Evolutionary conservation across 92 coral and sea anemone species (phyloP).

Genomic region (Siderastrea radians): DNA sequence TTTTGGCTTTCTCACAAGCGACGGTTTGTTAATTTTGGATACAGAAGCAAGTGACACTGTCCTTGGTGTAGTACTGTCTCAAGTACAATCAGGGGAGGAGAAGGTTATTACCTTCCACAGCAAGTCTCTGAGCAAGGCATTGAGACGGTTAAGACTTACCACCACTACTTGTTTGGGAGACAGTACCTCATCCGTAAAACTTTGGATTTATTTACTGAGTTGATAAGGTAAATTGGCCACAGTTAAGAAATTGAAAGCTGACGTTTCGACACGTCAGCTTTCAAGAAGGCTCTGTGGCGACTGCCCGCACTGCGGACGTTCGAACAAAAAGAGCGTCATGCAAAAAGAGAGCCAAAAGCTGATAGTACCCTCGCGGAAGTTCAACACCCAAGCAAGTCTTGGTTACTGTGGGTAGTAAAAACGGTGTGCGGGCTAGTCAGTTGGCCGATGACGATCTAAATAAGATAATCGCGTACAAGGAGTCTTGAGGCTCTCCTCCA

Average conservation of each 20-base stretch:
- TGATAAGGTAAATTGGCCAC: too few species aligned
- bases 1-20: conserved; percentile 42
- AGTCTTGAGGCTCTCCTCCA: neutral
- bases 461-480: conserved; percentile 3
- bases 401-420: neutral
- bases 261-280: too few species aligned
- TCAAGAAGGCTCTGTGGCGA: conserved; percentile 59
- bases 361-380: neutral
- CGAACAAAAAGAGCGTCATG: too few species aligned
- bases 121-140: conserved; percentile 44
- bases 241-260: conserved; percentile 58
- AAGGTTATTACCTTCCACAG: conserved; percentile 55
- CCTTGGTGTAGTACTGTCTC: conserved; percentile 56
- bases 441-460: neutral
- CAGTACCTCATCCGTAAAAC: conserved; percentile 45
- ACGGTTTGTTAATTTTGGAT: conserved; percentile 45
- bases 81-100: conserved; percentile 44
- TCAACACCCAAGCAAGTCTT: neutral
- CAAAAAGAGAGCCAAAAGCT: conserved; percentile 32
- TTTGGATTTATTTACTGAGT: conserved; percentile 39
- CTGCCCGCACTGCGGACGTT: conserved; percentile 59
- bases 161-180: conserved; percentile 61
- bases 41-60: conserved; percentile 69
- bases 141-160: conserved; percentile 48
- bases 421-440: neutral